Percentiles rank a stretch among this genome's conserved stretches.
These are phyloP conservation scores for Coregonus suidteri DNA, from an alignment of 2,797 vertebrate genomes.

Conservation along the genomic window DNA sequence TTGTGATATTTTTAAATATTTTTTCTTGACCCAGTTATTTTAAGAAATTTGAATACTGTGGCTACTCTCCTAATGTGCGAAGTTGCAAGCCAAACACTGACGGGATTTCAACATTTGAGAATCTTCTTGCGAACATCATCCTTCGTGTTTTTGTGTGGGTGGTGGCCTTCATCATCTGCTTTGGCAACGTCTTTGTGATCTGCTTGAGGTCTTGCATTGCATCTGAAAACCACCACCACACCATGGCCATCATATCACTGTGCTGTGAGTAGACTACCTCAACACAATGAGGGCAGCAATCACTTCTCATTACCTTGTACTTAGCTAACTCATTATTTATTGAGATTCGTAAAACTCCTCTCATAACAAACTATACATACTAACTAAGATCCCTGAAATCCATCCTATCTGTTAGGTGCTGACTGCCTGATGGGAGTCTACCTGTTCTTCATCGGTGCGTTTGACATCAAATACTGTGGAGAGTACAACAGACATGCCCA, in stretches of 20 bases:
- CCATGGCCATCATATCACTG: constrained; percentile 71
- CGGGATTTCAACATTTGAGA: constrained; percentile 72
- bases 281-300: background rate
- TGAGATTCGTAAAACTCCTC: background rate
- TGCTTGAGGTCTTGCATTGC: constrained; percentile 60
- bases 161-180: constrained; percentile 67
- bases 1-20: background rate
- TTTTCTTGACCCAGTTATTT: constrained; percentile 61
- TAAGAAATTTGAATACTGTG: constrained; percentile 70
- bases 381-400: background rate
- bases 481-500: constrained; percentile 71
- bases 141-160: constrained; percentile 71
- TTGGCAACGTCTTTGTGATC: constrained; percentile 68
- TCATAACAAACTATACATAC: background rate
- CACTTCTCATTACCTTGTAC: background rate
- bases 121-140: constrained; percentile 69
- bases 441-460: constrained; percentile 70
- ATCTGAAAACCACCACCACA: constrained; percentile 60
- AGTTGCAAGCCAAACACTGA: constrained; percentile 73
- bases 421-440: constrained; percentile 74
- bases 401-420: constrained; percentile 54
- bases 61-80: constrained; percentile 67
- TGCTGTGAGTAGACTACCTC: constrained; percentile 64
- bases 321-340: background rate
- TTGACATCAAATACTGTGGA: constrained; percentile 66